Conservation (phyloP, 2,113 vertebrate genomes). For the Equus quagga region DNA sequence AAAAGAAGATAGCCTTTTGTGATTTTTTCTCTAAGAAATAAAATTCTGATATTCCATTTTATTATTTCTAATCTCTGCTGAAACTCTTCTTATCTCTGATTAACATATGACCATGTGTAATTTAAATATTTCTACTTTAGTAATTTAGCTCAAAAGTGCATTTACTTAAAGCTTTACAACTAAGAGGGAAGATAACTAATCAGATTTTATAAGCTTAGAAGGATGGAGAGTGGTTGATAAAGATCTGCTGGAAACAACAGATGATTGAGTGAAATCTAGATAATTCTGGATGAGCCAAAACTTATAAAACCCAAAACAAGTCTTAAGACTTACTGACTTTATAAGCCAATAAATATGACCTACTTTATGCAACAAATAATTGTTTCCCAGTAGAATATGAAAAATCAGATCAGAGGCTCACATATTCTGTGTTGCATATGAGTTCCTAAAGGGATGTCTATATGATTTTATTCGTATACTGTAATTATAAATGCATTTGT, state of each 20-base stretch:
- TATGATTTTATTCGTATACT: not conserved
- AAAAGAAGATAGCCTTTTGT: slow-evolving; percentile 71
- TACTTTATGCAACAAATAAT: not conserved
- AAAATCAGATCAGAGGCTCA: not conserved
- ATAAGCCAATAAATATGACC: not conserved
- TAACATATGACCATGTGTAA: slow-evolving; percentile 59
- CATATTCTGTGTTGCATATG: not conserved
- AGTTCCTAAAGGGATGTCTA: not conserved
- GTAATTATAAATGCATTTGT: not conserved
- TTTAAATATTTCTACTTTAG: slow-evolving; percentile 74
- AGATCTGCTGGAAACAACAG: slow-evolving; percentile 2
- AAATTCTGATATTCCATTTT: slow-evolving; percentile 81
- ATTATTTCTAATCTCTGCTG: slow-evolving; percentile 77
- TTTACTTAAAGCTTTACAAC: slow-evolving; percentile 57
- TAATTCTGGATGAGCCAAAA: not conserved
- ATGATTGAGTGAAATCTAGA: not conserved
- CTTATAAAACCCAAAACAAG: not conserved
- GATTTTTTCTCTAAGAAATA: slow-evolving; percentile 79
- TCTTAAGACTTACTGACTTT: not conserved
- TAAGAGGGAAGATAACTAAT: slow-evolving; percentile 57
- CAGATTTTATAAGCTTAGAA: slow-evolving; percentile 48
- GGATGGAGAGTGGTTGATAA: not conserved
- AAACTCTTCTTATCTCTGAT: slow-evolving; percentile 76
- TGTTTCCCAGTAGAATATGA: not conserved
- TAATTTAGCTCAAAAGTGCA: slow-evolving; percentile 51